Evolutionary conservation across 2,888 invertebrate genomes (phyloP), one percentile per base, ranked within the genome.

Genomic region (Diachrysia chrysitis): DNA sequence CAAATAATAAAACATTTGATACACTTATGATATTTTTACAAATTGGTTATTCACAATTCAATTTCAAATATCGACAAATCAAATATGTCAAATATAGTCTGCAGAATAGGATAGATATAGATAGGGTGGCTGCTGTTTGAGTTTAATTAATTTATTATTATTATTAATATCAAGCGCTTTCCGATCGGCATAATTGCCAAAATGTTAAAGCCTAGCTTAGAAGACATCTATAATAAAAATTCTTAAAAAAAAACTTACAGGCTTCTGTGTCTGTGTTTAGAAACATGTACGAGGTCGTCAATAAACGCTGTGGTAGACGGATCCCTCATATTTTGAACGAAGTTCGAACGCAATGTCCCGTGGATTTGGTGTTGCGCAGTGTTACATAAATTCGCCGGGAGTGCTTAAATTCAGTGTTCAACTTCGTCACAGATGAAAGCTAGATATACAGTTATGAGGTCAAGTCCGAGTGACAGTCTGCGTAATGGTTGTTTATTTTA

Each of bases 321-420:
- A 48, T 9, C 10, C 19, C 19, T 48, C 48, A 48, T 48, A 48
- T 48, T 42, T 48, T 19, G 48, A 2, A 0, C 19, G 48, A 10
- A 48, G 19, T 12, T 10, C 48, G 19, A 48, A 48, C 9, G 19
- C 48, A 19, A 48, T 48, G 48, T 48, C 19, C 19, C 48, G 48
- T 48, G 48, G 48, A 48, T 48, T 42, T 48, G 48, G 48, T 48
- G 48, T 48, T 10, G 48, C 17, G 48, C 48, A 48, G 12, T 48
- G 48, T 48, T 19, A 48, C 48, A 48, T 48, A 48, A 19, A 48
- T 48, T 48, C 10, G 48, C 19, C 2, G 19, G 19, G 10, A 19
- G 48, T 51, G 48, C 21, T 51, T 51, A 51, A 51, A 51, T 21
- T 19, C 48, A 19, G 48, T 51, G 48, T 51, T 51, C 21, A 21